A percentile compares a stretch with the other conserved stretches of the same genome.
These are phyloP conservation scores for Eubasilissa regina DNA, from an alignment of 1,140 invertebrate species.

Conservation along the genomic window DNA sequence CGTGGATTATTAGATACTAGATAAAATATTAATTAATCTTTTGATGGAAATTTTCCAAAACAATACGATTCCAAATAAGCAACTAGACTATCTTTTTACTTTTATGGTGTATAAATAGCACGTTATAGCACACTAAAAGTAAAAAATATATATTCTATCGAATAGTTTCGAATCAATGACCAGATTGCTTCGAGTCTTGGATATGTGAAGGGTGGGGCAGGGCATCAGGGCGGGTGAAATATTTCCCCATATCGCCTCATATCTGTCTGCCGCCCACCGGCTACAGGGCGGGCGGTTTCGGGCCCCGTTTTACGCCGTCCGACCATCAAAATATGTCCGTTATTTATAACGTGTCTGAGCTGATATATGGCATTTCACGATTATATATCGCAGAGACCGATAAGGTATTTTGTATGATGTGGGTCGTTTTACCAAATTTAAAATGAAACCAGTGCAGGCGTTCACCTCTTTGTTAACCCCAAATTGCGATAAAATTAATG, in stretches of 20 bases:
- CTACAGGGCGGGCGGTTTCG: neutral
- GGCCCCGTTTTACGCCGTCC: constrained; percentile 3
- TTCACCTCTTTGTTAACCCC: too few species aligned
- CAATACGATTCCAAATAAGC: too few species aligned
- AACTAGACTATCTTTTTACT: too few species aligned
- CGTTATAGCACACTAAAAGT: too few species aligned
- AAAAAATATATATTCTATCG: too few species aligned
- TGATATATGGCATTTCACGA: constrained; percentile 31
- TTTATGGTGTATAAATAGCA: too few species aligned
- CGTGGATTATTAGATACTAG: too few species aligned
- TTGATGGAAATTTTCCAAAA: too few species aligned
- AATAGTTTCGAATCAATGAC: constrained; percentile 11
- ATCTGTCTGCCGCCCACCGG: constrained; percentile 42
- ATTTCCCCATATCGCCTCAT: constrained; percentile 56
- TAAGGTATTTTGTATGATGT: constrained; percentile 31
- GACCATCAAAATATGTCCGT: constrained; percentile 43
- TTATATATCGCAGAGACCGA: constrained; percentile 24
- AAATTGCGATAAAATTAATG: too few species aligned
- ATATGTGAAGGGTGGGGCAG: constrained; percentile 23
- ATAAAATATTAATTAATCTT: too few species aligned
- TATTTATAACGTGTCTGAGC: constrained; percentile 41
- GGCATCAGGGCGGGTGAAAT: constrained; percentile 50
- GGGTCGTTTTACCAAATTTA: constrained; percentile 5
- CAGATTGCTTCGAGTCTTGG: constrained; percentile 13
- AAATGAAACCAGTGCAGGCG: too few species aligned